Conservation (phyloP, 2,797 vertebrate genomes). For the Intellagama lesueurii region DNA sequence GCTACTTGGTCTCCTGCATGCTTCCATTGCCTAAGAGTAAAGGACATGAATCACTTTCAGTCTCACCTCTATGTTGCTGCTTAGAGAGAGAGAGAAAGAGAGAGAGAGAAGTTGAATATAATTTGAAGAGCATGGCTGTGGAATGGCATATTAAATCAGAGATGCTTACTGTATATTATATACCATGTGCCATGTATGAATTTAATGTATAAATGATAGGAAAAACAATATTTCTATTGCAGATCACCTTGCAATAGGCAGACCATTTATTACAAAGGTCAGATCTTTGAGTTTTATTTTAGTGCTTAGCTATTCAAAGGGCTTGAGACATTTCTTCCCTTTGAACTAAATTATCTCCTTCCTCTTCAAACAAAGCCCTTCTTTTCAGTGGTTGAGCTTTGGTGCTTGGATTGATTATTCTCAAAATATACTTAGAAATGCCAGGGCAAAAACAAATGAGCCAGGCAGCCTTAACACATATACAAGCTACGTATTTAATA, state of each 20-base stretch:
- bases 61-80: not conserved
- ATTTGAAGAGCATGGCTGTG: not conserved
- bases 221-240: not conserved
- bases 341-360: slow-evolving; percentile 48
- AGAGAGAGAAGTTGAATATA: too few relatives aligned
- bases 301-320: not conserved
- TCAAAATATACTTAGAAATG: slow-evolving; percentile 47
- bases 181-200: not conserved
- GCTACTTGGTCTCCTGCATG: not conserved
- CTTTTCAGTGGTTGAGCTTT: not conserved
- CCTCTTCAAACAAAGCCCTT: slow-evolving; percentile 39
- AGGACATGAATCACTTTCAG: not conserved
- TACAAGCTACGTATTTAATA: slow-evolving; percentile 20
- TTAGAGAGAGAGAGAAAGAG: not conserved
- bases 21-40: not conserved
- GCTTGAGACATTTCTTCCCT: slow-evolving; percentile 34
- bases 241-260: not conserved
- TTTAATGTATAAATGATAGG: too few relatives aligned
- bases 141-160: not conserved
- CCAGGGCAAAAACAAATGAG: slow-evolving; percentile 51
- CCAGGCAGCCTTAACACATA: not conserved
- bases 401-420: slow-evolving; percentile 30
- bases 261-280: not conserved
- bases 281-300: not conserved
- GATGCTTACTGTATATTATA: not conserved